A percentile compares a stretch with the other conserved stretches of the same genome.
Evolutionary conservation across 2,113 vertebrate genomes (phyloP).

Genomic region (Ailuropoda melanoleuca): DNA sequence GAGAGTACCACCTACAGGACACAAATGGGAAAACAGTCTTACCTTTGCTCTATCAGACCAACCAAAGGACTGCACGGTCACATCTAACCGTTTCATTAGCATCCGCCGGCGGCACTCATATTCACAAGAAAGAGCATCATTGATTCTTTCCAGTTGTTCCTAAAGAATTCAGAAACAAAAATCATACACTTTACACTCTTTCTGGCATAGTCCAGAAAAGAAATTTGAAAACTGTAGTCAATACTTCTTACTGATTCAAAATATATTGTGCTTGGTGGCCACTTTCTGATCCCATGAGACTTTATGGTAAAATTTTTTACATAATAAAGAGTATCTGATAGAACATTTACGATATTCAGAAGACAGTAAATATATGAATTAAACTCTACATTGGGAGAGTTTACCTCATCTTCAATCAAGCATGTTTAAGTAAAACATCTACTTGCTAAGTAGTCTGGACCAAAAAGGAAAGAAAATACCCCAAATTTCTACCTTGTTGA

Average conservation of each 20-base stretch:
- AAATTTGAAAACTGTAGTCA: background rate
- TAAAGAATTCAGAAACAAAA: slow-evolving; percentile 74
- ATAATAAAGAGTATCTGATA: slow-evolving; percentile 11
- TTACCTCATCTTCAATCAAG: slow-evolving; percentile 31
- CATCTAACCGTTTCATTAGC: slow-evolving; percentile 97
- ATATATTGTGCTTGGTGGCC: background rate
- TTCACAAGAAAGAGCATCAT: slow-evolving; percentile 88
- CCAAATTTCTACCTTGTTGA: background rate
- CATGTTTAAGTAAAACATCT: background rate
- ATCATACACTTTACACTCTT: background rate
- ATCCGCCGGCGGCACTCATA: slow-evolving; percentile 96
- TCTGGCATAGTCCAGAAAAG: background rate
- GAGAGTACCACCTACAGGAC: slow-evolving; percentile 74
- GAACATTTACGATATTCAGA: background rate
- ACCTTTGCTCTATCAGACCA: slow-evolving; percentile 98
- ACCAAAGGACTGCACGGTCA: slow-evolving; percentile 97
- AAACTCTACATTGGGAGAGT: background rate
- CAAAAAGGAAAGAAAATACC: background rate
- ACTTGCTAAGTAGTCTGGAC: background rate
- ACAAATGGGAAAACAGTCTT: slow-evolving; percentile 54
- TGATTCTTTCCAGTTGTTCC: slow-evolving; percentile 91
- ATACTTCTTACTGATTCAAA: background rate
- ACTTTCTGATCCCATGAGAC: slow-evolving; percentile 4
- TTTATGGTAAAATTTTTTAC: background rate
- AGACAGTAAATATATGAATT: slow-evolving; percentile 13